Conservation (phyloP, 2,797 vertebrate species). For the Lophius americanus region DNA sequence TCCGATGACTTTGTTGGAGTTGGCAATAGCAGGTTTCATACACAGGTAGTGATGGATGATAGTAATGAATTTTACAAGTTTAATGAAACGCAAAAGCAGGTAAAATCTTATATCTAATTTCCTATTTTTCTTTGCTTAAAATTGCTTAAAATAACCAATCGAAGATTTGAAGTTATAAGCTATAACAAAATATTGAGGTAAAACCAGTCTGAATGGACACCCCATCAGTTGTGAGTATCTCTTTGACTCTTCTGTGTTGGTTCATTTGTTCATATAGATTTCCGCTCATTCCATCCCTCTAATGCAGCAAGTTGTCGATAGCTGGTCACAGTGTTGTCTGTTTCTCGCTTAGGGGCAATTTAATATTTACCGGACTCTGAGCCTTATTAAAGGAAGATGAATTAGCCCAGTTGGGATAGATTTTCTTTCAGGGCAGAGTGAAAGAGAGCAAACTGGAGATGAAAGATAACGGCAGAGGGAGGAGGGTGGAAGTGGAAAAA, state of each 20-base stretch:
- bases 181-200: constrained; percentile 27
- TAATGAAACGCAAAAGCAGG: constrained; percentile 6
- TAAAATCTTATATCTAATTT: neutral
- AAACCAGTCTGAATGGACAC: constrained; percentile 50
- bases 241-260: constrained; percentile 59
- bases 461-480: constrained; percentile 36
- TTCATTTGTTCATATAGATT: constrained; percentile 79
- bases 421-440: constrained; percentile 71
- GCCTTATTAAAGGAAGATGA: constrained; percentile 71
- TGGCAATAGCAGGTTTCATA: constrained; percentile 38
- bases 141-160: constrained; percentile 18
- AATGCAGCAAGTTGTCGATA: constrained; percentile 69
- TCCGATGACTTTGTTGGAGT: constrained; percentile 35
- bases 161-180: constrained; percentile 5
- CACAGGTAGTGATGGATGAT: constrained; percentile 40
- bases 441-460: constrained; percentile 55
- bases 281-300: constrained; percentile 74
- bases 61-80: constrained; percentile 25
- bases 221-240: constrained; percentile 56
- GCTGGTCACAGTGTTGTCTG: constrained; percentile 50
- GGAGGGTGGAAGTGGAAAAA: constrained; percentile 40
- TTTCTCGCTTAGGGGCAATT: constrained; percentile 54
- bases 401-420: constrained; percentile 62
- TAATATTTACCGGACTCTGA: constrained; percentile 70
- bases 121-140: neutral